Evolutionary conservation across 2,888 invertebrate genomes (phyloP).

Genomic region (Drosophila tanythrix): DNA sequence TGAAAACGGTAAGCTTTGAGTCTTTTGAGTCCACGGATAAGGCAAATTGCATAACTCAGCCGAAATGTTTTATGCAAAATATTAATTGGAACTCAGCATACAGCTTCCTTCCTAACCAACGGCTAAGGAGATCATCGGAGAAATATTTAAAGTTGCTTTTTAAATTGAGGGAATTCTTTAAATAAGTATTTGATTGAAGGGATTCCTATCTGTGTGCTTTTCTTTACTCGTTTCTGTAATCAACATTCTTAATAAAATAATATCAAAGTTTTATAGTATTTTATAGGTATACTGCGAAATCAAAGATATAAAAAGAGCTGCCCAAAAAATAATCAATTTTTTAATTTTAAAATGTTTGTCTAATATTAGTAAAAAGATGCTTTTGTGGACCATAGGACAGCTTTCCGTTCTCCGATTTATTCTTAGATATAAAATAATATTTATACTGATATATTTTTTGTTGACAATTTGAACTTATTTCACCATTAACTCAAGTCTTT

Average conservation of each 20-base stretch:
- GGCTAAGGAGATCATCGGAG: neutral
- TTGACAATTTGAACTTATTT: neutral
- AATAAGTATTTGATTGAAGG: neutral
- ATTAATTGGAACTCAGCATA: slow-evolving; percentile 39
- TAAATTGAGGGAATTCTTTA: neutral
- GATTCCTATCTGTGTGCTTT: neutral
- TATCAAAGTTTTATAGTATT: neutral
- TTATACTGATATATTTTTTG: neutral
- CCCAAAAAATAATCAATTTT: too few species aligned
- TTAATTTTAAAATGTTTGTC: too few species aligned
- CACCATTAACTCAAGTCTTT: neutral
- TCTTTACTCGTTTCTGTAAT: neutral
- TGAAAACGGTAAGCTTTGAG: slow-evolving; percentile 58
- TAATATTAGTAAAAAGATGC: neutral
- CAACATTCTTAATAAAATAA: neutral
- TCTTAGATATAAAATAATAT: neutral
- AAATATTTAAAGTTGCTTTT: neutral
- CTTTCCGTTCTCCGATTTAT: neutral
- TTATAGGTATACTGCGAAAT: too few species aligned
- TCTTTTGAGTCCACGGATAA: slow-evolving; percentile 46
- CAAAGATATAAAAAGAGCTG: too few species aligned
- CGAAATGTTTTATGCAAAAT: slow-evolving; percentile 40
- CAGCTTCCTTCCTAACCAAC: slow-evolving; percentile 1
- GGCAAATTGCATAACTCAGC: slow-evolving; percentile 49
- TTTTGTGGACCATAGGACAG: neutral